phyloP scores from a whole-genome alignment of 2,888 invertebrate genomes.

The Nephrotoma appendiculata region DNA sequence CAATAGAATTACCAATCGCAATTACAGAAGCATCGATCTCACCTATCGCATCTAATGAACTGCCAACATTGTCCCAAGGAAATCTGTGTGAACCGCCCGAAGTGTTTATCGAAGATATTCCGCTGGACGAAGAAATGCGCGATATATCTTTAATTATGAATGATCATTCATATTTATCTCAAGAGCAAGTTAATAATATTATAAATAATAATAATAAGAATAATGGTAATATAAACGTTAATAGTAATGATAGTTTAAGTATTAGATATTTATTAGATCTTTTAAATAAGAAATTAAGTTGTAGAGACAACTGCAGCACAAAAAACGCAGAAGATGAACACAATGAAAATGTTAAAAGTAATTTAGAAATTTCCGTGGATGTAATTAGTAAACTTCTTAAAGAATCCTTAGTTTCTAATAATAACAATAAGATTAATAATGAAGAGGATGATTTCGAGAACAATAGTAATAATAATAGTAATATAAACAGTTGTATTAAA shows the following conservation, averaged over 20 bases:
- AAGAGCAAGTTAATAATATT: not conserved
- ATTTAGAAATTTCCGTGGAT: not conserved
- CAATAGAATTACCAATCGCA: not conserved
- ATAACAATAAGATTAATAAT: not conserved
- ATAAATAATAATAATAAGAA: not conserved
- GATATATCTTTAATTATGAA: not conserved
- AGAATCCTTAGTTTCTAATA: not conserved
- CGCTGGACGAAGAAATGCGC: not conserved
- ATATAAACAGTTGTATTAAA: not conserved
- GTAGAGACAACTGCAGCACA: not conserved
- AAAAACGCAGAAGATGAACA: not conserved
- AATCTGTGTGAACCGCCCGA: not conserved
- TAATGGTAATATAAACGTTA: not conserved
- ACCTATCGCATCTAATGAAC: not conserved
- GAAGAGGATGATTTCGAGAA: not conserved
- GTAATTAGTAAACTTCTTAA: not conserved
- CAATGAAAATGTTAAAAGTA: not conserved
- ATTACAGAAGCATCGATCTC: not conserved
- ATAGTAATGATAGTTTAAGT: not conserved
- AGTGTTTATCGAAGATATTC: not conserved
- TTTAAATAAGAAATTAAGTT: not conserved
- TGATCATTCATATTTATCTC: constrained; percentile 1
- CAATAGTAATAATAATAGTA: not conserved
- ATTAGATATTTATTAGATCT: not conserved
- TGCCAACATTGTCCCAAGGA: not conserved